Base-by-base conservation (phyloP, 2,888 invertebrate species). In the Tuta absoluta region DNA sequence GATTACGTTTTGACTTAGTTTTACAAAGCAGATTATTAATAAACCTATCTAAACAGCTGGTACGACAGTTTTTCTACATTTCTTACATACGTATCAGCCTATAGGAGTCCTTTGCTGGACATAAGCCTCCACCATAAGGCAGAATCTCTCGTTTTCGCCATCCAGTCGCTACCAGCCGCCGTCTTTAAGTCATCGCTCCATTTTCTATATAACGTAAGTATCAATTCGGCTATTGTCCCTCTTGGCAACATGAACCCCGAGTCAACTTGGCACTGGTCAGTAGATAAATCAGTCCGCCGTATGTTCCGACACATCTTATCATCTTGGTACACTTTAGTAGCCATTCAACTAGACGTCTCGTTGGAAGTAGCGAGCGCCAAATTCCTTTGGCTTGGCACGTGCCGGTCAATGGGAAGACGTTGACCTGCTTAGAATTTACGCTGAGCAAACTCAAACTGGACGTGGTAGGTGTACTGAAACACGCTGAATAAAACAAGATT, bases 371-470 rank as follows among this genome's bases (percentile, higher is more conserved):
- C n/a, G n/a, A 45, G n/a, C n/a, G 45, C 45, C 45, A 45, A 45
- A 45, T 41, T 41, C 14, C 14, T 14, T 45, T 4, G 17, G 45
- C 45, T 45, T 17, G 45, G 45, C 45, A 45, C 45, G 45, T n/a
- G 17, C n/a, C 17, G n/a, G 45, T 45, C 45, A 45, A 17, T 3
- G 1, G 8, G 37, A 37, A 45, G n/a, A 33, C 17, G 45, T 3
- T 45, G 45, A 45, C 45, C 45, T 45, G 17, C n/a, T 45, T 45
- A 33, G 45, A n/a, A n/a, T n/a, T 45, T n/a, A n/a, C 45, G n/a
- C 45, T 45, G n/a, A 45, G 4, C 17, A n/a, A n/a, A n/a, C 45
- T n/a, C n/a, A 45, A 45, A n/a, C 7, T 45, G 8, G 45, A 45
- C n/a, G n/a, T 17, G 5, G 33, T 33, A 33, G 33, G 33, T 33